Evolutionary conservation across 1,140 invertebrate genomes (phyloP), one percentile per base, ranked within the genome.

Genomic region (Lepidurus arcticus): DNA sequence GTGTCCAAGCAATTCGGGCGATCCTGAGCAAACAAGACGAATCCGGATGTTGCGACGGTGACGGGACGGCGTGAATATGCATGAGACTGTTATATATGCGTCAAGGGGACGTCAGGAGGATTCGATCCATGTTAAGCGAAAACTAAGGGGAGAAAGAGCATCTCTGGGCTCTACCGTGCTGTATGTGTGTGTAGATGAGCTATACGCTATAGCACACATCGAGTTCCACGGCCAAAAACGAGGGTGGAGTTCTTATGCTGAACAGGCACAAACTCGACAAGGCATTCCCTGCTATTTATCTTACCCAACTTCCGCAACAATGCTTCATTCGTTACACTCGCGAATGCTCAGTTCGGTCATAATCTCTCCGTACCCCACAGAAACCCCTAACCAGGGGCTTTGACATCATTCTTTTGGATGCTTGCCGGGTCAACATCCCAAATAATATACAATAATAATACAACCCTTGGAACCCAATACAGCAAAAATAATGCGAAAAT

Each of bases 41-140:
- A 65, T 9, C 53, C 53, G 53, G 53, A 65, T 65, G 53, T 65
- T 65, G 53, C 53, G 53, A 65, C 53, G 53, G 53, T 65, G 53
- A 65, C 53, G 53, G 53, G 53, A 65, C 53, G 16, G 13, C 53
- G 53, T 65, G 53, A 65, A 65, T 65, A 65, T 65, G 53, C 53
- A 65, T 65, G 53, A 65, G 53, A 13, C 53, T 65, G 53, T 65
- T 65, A 65, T 65, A 65, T 65, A 65, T 65, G 53, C 53, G 53
- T 65, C 53, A 65, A 65, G 53, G 53, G 53, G 53, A 65, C 53
- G 53, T 65, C 13, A 65, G 53, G 53, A 65, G 53, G 53, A 65
- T 65, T 65, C 53, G 53, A 65, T 65, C 53, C 53, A 65, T 65
- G 53, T 65, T 65, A 65, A 65, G 53, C 53, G 53, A 65, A 65